These are phyloP conservation scores for Fulica atra DNA, from an alignment of 2,113 vertebrate genomes.

Conservation along the genomic window DNA sequence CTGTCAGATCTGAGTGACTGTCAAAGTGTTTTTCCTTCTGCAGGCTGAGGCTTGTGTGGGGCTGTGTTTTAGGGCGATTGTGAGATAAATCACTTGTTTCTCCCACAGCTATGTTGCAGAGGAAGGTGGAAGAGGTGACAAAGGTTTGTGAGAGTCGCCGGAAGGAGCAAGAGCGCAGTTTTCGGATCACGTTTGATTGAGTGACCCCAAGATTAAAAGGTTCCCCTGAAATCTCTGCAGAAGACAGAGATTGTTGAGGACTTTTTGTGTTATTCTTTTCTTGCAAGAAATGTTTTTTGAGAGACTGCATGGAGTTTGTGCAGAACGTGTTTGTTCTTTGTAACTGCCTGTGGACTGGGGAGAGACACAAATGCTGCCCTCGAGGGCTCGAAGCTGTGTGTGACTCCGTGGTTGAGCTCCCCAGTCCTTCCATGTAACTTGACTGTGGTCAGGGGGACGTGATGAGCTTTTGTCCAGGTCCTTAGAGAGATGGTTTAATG, in stretches of 20 bases:
- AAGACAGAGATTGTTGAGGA: not conserved
- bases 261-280: not conserved
- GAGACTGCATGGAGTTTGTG: not conserved
- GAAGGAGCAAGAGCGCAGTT: conserved; percentile 94
- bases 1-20: not conserved
- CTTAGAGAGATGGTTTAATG: not conserved
- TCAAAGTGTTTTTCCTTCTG: not conserved
- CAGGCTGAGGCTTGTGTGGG: too few species aligned
- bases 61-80: not conserved
- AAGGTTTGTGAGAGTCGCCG: conserved; percentile 89
- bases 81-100: not conserved
- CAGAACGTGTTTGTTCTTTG: not conserved
- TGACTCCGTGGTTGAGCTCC: not conserved
- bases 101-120: conserved; percentile 82
- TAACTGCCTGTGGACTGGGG: not conserved
- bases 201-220: too few species aligned
- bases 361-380: not conserved
- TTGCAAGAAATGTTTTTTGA: not conserved
- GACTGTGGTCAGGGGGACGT: fast-evolving
- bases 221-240: not conserved
- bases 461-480: fast-evolving
- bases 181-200: conserved; percentile 86
- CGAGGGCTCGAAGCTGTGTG: not conserved
- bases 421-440: fast-evolving
- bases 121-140: conserved; percentile 93